These are phyloP conservation scores for Crossaster papposus DNA, from an alignment of 53 echinoderm and acorn worm genomes.

Conservation along the genomic window DNA sequence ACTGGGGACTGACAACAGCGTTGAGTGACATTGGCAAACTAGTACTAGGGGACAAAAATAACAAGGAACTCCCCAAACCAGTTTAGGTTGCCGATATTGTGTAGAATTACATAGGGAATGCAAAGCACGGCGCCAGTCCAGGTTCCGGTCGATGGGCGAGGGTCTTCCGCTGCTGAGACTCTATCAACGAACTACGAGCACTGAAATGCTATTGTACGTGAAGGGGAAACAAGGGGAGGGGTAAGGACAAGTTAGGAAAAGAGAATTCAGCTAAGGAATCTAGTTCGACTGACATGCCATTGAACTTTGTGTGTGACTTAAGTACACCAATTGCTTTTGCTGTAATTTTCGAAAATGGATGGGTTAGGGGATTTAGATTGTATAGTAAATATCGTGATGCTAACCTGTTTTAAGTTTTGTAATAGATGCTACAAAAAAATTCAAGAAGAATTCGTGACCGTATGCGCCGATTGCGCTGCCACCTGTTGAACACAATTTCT, in stretches of 20 bases:
- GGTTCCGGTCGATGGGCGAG: constrained; percentile 24
- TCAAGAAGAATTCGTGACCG: too few relatives aligned
- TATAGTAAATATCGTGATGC: too few relatives aligned
- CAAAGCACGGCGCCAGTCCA: constrained; percentile 33
- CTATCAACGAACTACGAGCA: background rate
- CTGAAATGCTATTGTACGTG: constrained; percentile 10
- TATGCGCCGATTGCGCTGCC: too few relatives aligned
- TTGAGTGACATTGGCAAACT: constrained; percentile 10
- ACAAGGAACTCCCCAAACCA: background rate
- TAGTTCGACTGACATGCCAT: background rate
- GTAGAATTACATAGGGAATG: constrained; percentile 26
- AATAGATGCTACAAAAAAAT: too few relatives aligned
- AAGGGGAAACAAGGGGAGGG: background rate
- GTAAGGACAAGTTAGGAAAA: background rate
- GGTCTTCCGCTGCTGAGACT: constrained; percentile 1
- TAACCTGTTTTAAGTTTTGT: too few relatives aligned
- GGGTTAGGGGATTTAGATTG: too few relatives aligned
- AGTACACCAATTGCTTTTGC: too few relatives aligned
- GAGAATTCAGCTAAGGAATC: background rate
- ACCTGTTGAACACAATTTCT: too few relatives aligned
- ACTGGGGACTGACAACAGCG: background rate
- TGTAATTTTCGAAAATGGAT: too few relatives aligned
- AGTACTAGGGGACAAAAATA: too few relatives aligned
- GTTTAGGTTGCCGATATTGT: background rate
- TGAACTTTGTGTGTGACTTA: too few relatives aligned